These are phyloP conservation scores for Mugil cephalus DNA, from an alignment of 2,113 vertebrate genomes.

Conservation along the genomic window DNA sequence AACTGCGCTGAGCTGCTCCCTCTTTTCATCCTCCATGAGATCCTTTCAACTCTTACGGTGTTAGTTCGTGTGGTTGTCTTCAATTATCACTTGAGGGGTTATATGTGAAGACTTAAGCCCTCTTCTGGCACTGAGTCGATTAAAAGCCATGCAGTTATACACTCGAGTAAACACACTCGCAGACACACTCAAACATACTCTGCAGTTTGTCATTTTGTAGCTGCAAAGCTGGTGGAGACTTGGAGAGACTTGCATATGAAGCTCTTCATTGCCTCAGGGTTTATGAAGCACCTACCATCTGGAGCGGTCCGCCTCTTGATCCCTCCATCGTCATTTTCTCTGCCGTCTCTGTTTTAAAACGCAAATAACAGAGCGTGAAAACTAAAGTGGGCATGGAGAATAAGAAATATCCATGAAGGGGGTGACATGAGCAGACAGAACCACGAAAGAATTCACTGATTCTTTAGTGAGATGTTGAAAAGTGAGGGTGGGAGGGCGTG, in stretches of 20 bases:
- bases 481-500: slow-evolving; percentile 33
- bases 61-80: neutral
- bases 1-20: neutral
- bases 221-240: too few species aligned
- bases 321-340: neutral
- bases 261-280: too few species aligned
- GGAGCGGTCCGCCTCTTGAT: neutral
- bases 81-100: slow-evolving; percentile 1
- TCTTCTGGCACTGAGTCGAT: neutral
- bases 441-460: neutral
- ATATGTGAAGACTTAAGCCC: neutral
- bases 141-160: too few species aligned
- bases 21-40: slow-evolving; percentile 3
- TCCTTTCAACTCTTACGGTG: neutral
- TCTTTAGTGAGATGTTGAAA: neutral
- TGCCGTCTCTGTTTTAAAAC: slow-evolving; percentile 31
- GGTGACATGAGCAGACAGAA: neutral
- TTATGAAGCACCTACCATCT: slow-evolving; percentile 4
- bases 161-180: too few species aligned
- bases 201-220: slow-evolving; percentile 5
- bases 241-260: too few species aligned
- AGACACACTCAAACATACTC: neutral
- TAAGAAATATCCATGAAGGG: slow-evolving; percentile 4
- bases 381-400: neutral
- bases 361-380: slow-evolving; percentile 13